phyloP scores from a whole-genome alignment of 64 coral and sea anemone genomes.

The Pocillopora damicornis region DNA sequence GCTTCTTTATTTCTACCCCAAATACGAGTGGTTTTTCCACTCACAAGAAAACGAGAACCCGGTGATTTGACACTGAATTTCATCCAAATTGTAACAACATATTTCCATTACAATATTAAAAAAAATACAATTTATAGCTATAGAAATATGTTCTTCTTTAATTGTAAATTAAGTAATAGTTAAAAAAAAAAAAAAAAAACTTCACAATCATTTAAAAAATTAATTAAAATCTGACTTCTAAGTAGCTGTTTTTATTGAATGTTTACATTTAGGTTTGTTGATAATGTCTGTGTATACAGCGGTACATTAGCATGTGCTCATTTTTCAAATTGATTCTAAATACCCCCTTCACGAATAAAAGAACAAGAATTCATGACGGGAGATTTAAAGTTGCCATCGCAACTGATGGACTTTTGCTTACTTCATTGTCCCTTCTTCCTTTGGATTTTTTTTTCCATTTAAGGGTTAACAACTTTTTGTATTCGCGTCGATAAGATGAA shows the following conservation, averaged over 20 bases:
- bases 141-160: too few relatives aligned
- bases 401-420: neutral
- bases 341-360: neutral
- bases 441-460: slow-evolving; percentile 2
- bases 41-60: too few relatives aligned
- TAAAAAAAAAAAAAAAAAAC: too few relatives aligned
- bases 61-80: too few relatives aligned
- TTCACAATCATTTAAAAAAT: too few relatives aligned
- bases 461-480: slow-evolving; percentile 21
- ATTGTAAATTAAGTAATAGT: too few relatives aligned
- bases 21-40: too few relatives aligned
- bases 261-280: neutral
- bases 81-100: too few relatives aligned
- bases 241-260: neutral
- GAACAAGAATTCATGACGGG: neutral
- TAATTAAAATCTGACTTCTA: neutral
- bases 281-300: neutral
- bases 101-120: neutral
- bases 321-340: neutral
- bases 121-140: neutral
- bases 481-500: slow-evolving; percentile 23
- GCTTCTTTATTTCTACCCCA: too few relatives aligned
- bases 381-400: slow-evolving; percentile 28
- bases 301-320: neutral
- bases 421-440: neutral